Base-by-base conservation (phyloP, 2,113 vertebrate species). In the Actenoides lindsayi region DNA sequence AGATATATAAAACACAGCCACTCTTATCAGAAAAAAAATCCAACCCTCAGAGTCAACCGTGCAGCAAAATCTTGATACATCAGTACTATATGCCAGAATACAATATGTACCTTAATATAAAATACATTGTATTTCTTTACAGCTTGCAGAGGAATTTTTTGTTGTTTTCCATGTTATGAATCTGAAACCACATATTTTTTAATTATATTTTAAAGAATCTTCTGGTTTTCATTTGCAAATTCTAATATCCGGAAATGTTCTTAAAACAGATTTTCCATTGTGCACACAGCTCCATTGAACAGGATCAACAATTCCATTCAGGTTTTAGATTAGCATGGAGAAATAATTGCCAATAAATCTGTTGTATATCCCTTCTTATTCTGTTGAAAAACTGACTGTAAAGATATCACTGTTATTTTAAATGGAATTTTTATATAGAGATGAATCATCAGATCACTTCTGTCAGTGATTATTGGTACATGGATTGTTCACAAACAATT, bases 71-170 rank as follows among this genome's bases (percentile, higher is more conserved):
- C 33, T 69, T 30, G 16, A 56, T 76, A 31, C 2, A 31, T 31
- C 10, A 73, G 17, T 71, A 37, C 13, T 75, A 19, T 44, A 23
- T 53, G 15, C 1, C 16, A 60, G 20, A 87, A 83, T 28, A 56
- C 0, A 33, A 50, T 28, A 54, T 41, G 35, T 17, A 42, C 0
- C 4, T 63, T 48, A 53, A 53, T 44, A 39, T 24, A 68, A 6
- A 46, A 59, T 30, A 30, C 10, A 59, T 3, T 44, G 8, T 39
- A 60, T 11, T 80, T 46, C 18, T 75, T 44, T 24, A 46, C 3
- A 67, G 14, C 8, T 65, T 18, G 1, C 19, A 68, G 37, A 35
- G 0, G 3, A 5, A 3, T 33, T 51, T 53, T 46, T 39, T 46
- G 69, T n/a, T 6, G 3, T 80, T 83, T 73, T 53, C 6, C 9